These are phyloP conservation scores for Microcebus tavaratra DNA, from an alignment of 2,113 vertebrate genomes.

Conservation along the genomic window DNA sequence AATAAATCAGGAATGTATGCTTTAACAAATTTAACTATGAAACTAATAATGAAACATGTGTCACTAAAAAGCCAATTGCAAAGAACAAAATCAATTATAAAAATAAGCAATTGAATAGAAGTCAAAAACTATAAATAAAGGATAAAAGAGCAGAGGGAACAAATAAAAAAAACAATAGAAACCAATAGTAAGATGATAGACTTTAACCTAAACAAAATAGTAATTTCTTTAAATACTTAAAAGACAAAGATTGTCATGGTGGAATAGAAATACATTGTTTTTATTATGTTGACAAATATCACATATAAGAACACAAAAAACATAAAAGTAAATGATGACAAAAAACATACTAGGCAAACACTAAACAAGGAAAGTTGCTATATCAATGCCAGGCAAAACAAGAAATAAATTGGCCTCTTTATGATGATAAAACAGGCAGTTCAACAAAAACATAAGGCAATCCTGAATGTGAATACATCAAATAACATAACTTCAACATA, in stretches of 20 bases:
- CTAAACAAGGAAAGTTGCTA: neutral
- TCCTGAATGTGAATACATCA: neutral
- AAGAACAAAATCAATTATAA: slow-evolving; percentile 12
- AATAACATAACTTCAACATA: neutral
- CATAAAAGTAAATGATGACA: neutral
- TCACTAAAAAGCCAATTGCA: neutral
- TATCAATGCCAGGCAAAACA: neutral
- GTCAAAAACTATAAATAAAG: neutral
- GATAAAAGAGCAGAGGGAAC: neutral
- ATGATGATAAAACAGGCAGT: neutral
- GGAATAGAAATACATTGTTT: neutral
- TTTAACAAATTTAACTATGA: slow-evolving; percentile 1
- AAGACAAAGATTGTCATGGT: neutral
- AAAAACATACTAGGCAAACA: neutral
- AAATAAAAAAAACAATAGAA: neutral
- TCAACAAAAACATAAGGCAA: neutral
- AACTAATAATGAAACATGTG: neutral
- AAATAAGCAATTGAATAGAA: neutral
- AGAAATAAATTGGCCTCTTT: neutral
- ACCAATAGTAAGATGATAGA: neutral
- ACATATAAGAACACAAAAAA: neutral
- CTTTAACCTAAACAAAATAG: neutral
- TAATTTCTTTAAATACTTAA: neutral
- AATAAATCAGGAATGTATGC: slow-evolving; percentile 10
- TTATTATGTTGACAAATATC: neutral